phyloP scores from a whole-genome alignment of 2,888 invertebrate genomes.

The Colostygia pectinataria region DNA sequence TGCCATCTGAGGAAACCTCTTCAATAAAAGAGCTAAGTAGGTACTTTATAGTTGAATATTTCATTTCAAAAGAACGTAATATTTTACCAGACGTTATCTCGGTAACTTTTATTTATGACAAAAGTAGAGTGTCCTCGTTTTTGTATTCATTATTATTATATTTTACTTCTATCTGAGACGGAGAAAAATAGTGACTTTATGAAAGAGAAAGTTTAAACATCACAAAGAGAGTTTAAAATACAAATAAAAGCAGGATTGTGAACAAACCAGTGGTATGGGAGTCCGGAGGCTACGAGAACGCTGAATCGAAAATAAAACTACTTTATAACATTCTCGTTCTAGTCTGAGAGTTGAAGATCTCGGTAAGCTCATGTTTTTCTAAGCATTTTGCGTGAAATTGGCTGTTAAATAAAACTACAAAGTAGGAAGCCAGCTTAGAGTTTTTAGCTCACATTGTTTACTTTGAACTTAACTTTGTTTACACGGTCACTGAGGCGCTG shows the following conservation, averaged over 20 bases:
- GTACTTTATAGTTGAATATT: slow-evolving; percentile 40
- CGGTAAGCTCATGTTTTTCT: slow-evolving; percentile 21
- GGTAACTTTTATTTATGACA: slow-evolving; percentile 32
- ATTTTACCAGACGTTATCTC: slow-evolving; percentile 30
- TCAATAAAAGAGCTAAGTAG: slow-evolving; percentile 36
- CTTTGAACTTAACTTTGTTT: slow-evolving; percentile 9
- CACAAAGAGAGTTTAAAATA: slow-evolving; percentile 45
- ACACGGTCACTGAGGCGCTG: neutral
- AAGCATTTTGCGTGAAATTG: slow-evolving; percentile 20
- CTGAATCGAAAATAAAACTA: slow-evolving; percentile 42
- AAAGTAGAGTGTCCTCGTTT: slow-evolving; percentile 21
- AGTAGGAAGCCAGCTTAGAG: slow-evolving; percentile 12
- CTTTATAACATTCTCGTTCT: slow-evolving; percentile 31
- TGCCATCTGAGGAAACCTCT: slow-evolving; percentile 35
- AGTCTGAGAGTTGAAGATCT: slow-evolving; percentile 21
- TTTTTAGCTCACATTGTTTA: slow-evolving; percentile 11
- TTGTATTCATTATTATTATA: slow-evolving; percentile 17
- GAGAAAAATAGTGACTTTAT: slow-evolving; percentile 25
- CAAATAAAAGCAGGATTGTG: slow-evolving; percentile 44
- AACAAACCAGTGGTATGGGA: slow-evolving; percentile 43
- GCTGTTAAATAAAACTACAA: slow-evolving; percentile 23
- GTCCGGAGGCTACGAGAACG: slow-evolving; percentile 35
- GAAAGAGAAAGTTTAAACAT: slow-evolving; percentile 37
- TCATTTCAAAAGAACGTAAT: slow-evolving; percentile 34
- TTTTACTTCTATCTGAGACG: slow-evolving; percentile 10